phyloP scores from a whole-genome alignment of 2,888 invertebrate species.

The Anorthoa munda region DNA sequence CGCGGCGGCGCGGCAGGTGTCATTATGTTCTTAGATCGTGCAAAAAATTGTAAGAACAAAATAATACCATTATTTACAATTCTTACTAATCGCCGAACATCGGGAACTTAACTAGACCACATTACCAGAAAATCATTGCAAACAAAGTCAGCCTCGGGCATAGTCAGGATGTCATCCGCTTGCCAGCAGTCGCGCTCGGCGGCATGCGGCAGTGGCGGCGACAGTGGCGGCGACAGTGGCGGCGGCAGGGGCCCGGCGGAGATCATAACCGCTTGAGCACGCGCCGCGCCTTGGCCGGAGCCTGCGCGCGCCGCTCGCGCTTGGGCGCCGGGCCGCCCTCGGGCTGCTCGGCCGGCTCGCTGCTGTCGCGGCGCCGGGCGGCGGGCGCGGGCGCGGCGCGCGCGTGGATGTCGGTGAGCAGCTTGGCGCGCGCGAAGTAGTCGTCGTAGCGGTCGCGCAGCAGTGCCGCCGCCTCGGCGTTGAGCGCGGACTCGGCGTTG shows the following conservation, averaged over 20 bases:
- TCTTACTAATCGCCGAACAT: slow-evolving; percentile 12
- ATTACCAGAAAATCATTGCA: slow-evolving; percentile 26
- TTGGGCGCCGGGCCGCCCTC: slow-evolving; percentile 93
- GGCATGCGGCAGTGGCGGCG: too few relatives aligned
- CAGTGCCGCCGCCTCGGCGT: slow-evolving; percentile 98
- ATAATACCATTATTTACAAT: slow-evolving; percentile 51
- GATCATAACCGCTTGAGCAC: slow-evolving; percentile 63
- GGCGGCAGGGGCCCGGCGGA: not conserved
- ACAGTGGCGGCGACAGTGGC: too few relatives aligned
- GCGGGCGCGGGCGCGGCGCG: slow-evolving; percentile 41
- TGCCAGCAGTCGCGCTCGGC: not conserved
- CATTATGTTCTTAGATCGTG: slow-evolving; percentile 21
- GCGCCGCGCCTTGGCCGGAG: slow-evolving; percentile 45
- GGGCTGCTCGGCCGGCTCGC: slow-evolving; percentile 83
- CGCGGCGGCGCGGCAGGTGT: slow-evolving; percentile 38
- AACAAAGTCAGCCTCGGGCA: slow-evolving; percentile 17
- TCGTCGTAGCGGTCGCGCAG: slow-evolving; percentile 98
- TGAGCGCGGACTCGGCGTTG: slow-evolving; percentile 99
- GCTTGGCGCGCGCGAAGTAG: slow-evolving; percentile 92
- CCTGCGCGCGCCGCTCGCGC: slow-evolving; percentile 91
- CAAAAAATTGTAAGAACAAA: slow-evolving; percentile 28
- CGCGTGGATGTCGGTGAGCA: slow-evolving; percentile 87
- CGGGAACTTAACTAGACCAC: slow-evolving; percentile 10
- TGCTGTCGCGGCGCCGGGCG: slow-evolving; percentile 59
- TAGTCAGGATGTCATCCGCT: not conserved